Conservation (phyloP, 2,113 vertebrate genomes). For the Perca flavescens region DNA sequence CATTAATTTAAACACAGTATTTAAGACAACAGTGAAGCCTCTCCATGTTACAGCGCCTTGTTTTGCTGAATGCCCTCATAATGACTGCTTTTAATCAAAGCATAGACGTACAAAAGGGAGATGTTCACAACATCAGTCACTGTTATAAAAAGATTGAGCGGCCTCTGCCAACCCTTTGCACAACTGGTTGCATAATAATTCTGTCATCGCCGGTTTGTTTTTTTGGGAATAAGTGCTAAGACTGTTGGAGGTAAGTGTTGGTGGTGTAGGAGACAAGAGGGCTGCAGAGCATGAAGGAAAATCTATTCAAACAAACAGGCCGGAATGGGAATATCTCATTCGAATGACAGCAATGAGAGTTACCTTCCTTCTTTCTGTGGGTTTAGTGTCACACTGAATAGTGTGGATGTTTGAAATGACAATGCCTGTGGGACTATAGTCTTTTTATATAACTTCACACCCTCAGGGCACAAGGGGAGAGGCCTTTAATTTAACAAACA, state of each 20-base stretch:
- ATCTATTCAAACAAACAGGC: slow-evolving; percentile 43
- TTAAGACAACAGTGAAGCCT: slow-evolving; percentile 6
- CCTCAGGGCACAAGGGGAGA: slow-evolving; percentile 32
- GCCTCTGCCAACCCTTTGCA: slow-evolving; percentile 57
- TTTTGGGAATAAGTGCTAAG: slow-evolving; percentile 33
- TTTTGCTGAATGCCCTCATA: background rate
- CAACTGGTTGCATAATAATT: slow-evolving; percentile 73
- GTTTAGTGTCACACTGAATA: slow-evolving; percentile 51
- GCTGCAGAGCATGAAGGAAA: slow-evolving; percentile 17
- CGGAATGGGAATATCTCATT: slow-evolving; percentile 41
- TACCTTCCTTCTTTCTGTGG: slow-evolving; percentile 37
- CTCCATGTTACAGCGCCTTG: background rate
- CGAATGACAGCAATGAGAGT: slow-evolving; percentile 40
- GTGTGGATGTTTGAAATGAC: slow-evolving; percentile 62
- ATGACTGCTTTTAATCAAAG: background rate
- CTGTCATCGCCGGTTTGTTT: slow-evolving; percentile 42
- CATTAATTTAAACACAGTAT: background rate
- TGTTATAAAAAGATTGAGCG: slow-evolving; percentile 49
- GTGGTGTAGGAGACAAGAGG: slow-evolving; percentile 6
- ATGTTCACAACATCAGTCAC: slow-evolving; percentile 38
- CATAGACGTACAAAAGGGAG: slow-evolving; percentile 13
- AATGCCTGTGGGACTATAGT: slow-evolving; percentile 52
- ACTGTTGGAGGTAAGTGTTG: slow-evolving; percentile 30
- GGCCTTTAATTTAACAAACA: slow-evolving; percentile 63
- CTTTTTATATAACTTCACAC: slow-evolving; percentile 63